These are phyloP conservation scores for Tetragnatha montana DNA, from an alignment of 2,888 invertebrate genomes.

Conservation along the genomic window DNA sequence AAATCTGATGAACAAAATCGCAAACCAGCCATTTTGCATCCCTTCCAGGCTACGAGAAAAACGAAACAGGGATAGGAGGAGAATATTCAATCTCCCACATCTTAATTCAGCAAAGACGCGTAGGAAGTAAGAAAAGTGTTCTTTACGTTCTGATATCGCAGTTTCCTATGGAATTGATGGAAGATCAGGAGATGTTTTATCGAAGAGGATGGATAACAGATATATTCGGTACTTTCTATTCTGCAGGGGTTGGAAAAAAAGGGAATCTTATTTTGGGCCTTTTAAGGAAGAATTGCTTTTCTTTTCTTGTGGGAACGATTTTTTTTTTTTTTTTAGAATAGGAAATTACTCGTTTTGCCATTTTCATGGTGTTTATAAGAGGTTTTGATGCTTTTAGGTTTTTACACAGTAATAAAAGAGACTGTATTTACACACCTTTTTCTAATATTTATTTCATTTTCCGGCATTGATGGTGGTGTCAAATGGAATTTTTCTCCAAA, in stretches of 20 bases:
- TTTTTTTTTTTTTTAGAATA: too few relatives aligned
- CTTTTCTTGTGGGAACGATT: too few relatives aligned
- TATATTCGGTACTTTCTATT: not conserved
- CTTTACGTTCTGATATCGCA: not conserved
- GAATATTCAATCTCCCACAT: not conserved
- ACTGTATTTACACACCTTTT: too few relatives aligned
- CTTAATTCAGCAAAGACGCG: not conserved
- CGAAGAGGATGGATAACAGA: not conserved
- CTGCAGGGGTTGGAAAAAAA: not conserved
- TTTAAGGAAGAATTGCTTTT: too few relatives aligned
- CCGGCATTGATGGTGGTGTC: too few relatives aligned
- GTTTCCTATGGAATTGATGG: not conserved
- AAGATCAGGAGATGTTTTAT: not conserved
- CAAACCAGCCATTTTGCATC: not conserved
- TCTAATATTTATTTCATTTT: too few relatives aligned
- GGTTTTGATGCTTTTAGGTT: too few relatives aligned
- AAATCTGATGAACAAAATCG: not conserved
- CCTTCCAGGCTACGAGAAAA: not conserved
- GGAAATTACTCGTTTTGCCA: too few relatives aligned
- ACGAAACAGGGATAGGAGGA: not conserved
- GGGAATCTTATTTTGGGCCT: too few relatives aligned
- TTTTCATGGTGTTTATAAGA: too few relatives aligned
- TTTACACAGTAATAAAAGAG: too few relatives aligned
- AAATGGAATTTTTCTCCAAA: too few relatives aligned
- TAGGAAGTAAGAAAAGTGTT: not conserved